Conservation (phyloP, 2,797 vertebrate species). For the Ctenochaetus hawaiiensis region DNA sequence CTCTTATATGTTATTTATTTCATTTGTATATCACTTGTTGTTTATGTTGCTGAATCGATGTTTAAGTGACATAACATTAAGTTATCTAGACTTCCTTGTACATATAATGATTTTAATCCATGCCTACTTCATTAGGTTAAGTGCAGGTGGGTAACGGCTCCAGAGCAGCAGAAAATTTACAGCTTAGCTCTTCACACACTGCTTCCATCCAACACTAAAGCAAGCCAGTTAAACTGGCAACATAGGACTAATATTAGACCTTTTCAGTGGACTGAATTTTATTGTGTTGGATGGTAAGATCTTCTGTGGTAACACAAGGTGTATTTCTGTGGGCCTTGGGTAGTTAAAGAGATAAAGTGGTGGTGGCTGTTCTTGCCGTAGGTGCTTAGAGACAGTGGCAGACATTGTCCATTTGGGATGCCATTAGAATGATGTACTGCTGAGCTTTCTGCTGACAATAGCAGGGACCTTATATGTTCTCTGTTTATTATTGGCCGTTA, state of each 20-base stretch:
- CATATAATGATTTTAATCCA: constrained; percentile 26
- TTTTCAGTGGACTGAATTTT: constrained; percentile 55
- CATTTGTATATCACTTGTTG: neutral
- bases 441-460: constrained; percentile 75
- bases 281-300: constrained; percentile 50
- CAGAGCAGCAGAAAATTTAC: constrained; percentile 42
- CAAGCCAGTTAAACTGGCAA: constrained; percentile 56
- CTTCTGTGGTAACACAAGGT: constrained; percentile 54
- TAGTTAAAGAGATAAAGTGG: constrained; percentile 74
- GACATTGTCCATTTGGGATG: constrained; percentile 73
- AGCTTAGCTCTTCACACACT: constrained; percentile 36
- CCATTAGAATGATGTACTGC: constrained; percentile 77
- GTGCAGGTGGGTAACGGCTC: constrained; percentile 25
- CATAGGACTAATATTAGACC: constrained; percentile 59
- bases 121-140: neutral
- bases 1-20: neutral
- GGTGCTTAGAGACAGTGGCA: constrained; percentile 62
- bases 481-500: constrained; percentile 79
- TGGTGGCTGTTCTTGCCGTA: constrained; percentile 51
- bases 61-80: neutral
- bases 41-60: neutral
- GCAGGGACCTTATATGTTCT: constrained; percentile 70
- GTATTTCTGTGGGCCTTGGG: constrained; percentile 58
- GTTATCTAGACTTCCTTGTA: neutral
- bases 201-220: constrained; percentile 38